Base-by-base conservation (phyloP, 1,140 invertebrate species). In the Ceratosolen fusciceps region DNA sequence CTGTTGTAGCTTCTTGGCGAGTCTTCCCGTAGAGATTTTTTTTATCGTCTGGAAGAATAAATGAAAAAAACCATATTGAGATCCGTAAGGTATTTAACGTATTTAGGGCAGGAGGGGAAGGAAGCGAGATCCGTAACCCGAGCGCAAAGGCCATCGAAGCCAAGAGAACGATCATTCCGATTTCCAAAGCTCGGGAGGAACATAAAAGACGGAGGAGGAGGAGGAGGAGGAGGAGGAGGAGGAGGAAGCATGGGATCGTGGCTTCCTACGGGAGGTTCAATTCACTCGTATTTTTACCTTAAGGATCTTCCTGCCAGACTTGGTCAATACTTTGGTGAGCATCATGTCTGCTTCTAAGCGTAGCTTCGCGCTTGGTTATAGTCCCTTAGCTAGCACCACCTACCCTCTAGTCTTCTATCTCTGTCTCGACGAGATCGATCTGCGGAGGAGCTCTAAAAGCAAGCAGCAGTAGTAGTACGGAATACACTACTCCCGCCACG, bases 261-360 rank as follows among this genome's bases (percentile, higher is more conserved):
- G 5, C 12, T 12, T 5, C 5, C 12, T 7, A 43, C 39, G 12
- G 12, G 39, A 12, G 39, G 39, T n/a, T 43, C 39, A 43, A 12
- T 43, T 47, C 65, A 72, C 86, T 83, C n/a, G n/a, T n/a, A n/a
- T n/a, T n/a, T n/a, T n/a, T 84, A 90, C 89, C 88, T 87, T 87
- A 31, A 90, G 77, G 54, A 90, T 86, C 56, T 86, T 87, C 43
- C 86, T 86, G 37, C 89, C 89, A 21, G 89, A 89, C 49, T 88
- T 89, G 79, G 82, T 86, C 37, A 90, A 81, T 21, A 86, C 86
- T 78, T 89, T 88, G 54, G 83, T 87, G 82, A 90, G 79, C 88
- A 90, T 90, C 68, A 62, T 74, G 62, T 24, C 16, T 31, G 29
- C 10, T 24, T 31, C 5, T 9, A 31, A 26, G 34, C 12, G 24